Evolutionary conservation across 2,113 vertebrate genomes (phyloP).

Genomic region (Podiceps cristatus): DNA sequence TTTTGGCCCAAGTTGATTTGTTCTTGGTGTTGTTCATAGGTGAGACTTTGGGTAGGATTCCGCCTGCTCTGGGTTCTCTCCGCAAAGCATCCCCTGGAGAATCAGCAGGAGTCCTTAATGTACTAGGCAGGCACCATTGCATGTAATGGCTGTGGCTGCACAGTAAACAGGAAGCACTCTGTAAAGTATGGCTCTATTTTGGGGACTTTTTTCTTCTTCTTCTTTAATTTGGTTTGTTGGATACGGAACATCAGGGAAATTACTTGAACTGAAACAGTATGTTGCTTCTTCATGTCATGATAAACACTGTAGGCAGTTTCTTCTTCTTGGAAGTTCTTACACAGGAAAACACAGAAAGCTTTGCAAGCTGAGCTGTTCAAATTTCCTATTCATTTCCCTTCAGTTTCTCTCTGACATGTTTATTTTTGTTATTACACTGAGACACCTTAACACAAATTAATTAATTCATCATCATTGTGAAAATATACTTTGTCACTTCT

Average conservation of each 20-base stretch:
- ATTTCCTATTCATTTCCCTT: not conserved
- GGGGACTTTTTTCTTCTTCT: not conserved
- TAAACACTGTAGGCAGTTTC: not conserved
- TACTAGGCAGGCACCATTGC: not conserved
- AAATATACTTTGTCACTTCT: not conserved
- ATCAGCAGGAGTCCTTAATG: not conserved
- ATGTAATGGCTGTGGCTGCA: accelerated
- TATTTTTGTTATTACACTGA: not conserved
- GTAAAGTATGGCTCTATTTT: not conserved
- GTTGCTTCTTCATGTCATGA: not conserved
- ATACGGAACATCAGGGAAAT: not conserved
- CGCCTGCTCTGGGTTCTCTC: not conserved
- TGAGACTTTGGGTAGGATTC: not conserved
- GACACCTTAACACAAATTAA: not conserved
- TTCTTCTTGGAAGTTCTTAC: not conserved
- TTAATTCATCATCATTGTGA: not conserved
- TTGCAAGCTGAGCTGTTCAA: not conserved
- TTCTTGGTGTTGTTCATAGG: not conserved
- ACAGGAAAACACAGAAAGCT: not conserved
- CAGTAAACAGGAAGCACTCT: not conserved
- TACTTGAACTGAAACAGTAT: not conserved
- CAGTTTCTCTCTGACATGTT: not conserved
- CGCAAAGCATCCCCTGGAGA: not conserved
- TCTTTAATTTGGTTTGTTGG: not conserved
- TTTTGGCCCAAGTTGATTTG: not conserved